A percentile compares a stretch with the other conserved stretches of the same genome.
phyloP scores from a whole-genome alignment of 2,888 invertebrate species.

The Malthinus seriepunctatus region DNA sequence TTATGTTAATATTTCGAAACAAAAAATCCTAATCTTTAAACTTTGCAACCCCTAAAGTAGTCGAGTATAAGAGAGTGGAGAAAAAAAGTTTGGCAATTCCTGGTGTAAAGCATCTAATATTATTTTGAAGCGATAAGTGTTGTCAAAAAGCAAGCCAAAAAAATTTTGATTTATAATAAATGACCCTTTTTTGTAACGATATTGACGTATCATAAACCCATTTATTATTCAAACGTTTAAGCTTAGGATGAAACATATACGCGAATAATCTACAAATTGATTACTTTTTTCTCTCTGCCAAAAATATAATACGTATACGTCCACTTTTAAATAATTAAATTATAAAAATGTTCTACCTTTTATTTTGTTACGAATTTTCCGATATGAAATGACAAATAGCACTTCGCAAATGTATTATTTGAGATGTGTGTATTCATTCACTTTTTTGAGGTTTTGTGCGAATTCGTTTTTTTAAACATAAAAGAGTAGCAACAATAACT shows the following conservation, averaged over 20 bases:
- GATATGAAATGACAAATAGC: neutral
- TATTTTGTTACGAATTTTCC: neutral
- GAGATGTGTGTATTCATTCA: conserved; percentile 4
- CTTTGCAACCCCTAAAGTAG: too few species aligned
- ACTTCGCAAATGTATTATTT: conserved; percentile 3
- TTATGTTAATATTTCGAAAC: too few species aligned
- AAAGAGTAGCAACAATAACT: conserved; percentile 44
- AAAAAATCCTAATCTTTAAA: too few species aligned
- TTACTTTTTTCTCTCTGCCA: neutral
- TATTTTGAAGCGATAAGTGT: too few species aligned
- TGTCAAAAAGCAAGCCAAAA: neutral
- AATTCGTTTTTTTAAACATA: neutral
- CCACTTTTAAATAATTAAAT: neutral
- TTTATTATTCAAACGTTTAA: conserved; percentile 1
- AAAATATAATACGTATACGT: neutral
- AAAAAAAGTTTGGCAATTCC: too few species aligned
- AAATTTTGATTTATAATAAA: neutral
- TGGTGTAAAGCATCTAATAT: too few species aligned
- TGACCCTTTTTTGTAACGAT: neutral
- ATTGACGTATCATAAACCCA: conserved; percentile 2
- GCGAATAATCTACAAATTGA: neutral
- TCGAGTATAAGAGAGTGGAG: too few species aligned
- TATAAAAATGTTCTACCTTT: neutral
- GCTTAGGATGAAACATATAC: neutral
- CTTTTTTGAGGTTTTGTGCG: conserved; percentile 1